Conservation (phyloP, 2,888 invertebrate genomes). For the Stramonita haemastoma region DNA sequence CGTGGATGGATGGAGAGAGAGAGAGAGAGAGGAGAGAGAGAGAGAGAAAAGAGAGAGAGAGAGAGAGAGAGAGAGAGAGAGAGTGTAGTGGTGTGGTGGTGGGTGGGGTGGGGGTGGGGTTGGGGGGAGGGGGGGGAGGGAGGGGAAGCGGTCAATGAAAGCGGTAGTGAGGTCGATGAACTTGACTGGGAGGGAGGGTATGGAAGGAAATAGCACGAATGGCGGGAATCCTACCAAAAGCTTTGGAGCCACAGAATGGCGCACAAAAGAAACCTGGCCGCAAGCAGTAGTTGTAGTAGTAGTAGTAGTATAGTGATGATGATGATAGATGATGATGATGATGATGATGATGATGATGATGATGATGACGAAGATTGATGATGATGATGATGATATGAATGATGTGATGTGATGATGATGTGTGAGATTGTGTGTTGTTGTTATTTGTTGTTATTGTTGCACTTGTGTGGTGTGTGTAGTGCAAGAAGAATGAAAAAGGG, state of each 20-base stretch:
- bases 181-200: background rate
- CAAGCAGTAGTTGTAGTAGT: background rate
- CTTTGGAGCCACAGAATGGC: background rate
- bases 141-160: too few relatives aligned
- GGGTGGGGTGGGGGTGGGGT: background rate
- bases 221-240: background rate
- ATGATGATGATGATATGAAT: background rate
- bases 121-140: too few relatives aligned
- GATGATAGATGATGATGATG: background rate
- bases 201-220: background rate
- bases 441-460: too few relatives aligned
- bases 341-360: background rate
- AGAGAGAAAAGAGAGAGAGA: background rate
- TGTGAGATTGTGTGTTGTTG: too few relatives aligned
- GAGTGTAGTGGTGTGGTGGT: background rate
- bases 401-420: too few relatives aligned
- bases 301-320: background rate
- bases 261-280: background rate
- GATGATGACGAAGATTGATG: too few relatives aligned
- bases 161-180: background rate
- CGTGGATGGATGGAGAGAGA: background rate
- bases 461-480: too few relatives aligned
- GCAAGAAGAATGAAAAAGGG: too few relatives aligned
- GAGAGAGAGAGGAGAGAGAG: constrained; percentile 1
- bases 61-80: background rate